Evolutionary conservation across 2,113 vertebrate genomes (phyloP), one percentile per base, ranked within the genome.

Genomic region (Castor canadensis): DNA sequence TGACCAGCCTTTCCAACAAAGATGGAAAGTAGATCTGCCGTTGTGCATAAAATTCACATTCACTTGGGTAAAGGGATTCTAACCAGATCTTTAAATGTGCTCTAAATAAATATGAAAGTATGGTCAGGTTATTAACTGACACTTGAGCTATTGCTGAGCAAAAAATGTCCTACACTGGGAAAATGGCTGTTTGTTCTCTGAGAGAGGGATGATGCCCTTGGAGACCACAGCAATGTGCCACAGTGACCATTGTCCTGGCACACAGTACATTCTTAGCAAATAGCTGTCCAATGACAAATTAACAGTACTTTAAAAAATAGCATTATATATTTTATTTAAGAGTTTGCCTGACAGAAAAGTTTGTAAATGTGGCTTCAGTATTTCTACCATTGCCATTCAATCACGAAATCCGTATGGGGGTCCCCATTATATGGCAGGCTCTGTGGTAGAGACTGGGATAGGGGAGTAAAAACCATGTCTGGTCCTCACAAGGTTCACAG

Each of bases 191-290:
- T n/a, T 24, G 40, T 6, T 54, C 76, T 47, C 3, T 11, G 35
- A 85, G 26, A 11, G 35, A 54, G 6, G 30, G 38, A 1, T 1
- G 32, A 4, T 3, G 9, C 13, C 7, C 49, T 1, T 2, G 30
- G 66, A 12, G 3, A 26, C 5, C 15, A 26, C 8, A 17, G 32
- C 0, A 0, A 5, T 5, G 4, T 9, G 22, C 22, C 30, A 32
- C 10, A 6, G 3, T 17, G 35, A 7, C 17, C 8, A 9, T 3
- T 7, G 8, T 20, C 40, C 20, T 7, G 32, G 15, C 5, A 9
- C 54, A 24, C 8, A 24, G 30, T 1, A 28, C 32, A 19, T 43
- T 9, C 67, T 58, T 40, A 16, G 40, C 52, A 52, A 38, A 35
- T 28, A 49, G 13, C 52, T 49, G n/a, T 20, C 30, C 12, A 38